Percentiles rank a stretch among this genome's conserved stretches.
phyloP scores from a whole-genome alignment of 1,140 invertebrate genomes.

The Leptonema lineaticorne region DNA sequence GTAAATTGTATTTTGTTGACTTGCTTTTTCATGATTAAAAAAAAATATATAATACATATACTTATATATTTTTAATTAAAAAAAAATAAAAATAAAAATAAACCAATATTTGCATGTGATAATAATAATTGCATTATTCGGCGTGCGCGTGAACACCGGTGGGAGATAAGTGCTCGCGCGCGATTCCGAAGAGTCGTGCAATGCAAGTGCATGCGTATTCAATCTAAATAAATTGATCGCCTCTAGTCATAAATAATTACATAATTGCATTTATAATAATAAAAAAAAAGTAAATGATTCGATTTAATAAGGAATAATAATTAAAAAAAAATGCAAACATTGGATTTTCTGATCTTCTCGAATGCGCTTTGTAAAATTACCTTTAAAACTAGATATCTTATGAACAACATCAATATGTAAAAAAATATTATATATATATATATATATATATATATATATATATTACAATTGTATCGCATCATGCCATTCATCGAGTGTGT shows the following conservation, averaged over 20 bases:
- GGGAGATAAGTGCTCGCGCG: too few species aligned
- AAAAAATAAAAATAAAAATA: not conserved
- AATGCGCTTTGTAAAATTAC: slow-evolving; percentile 41
- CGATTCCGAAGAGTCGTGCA: too few species aligned
- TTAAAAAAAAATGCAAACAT: slow-evolving; percentile 33
- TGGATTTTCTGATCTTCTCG: slow-evolving; percentile 40
- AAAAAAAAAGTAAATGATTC: slow-evolving; percentile 4
- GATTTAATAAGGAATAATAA: too few species aligned
- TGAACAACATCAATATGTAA: slow-evolving; percentile 38
- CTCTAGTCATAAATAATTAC: slow-evolving; percentile 41
- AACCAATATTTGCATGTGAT: too few species aligned
- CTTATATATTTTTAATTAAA: slow-evolving; percentile 5
- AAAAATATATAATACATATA: not conserved
- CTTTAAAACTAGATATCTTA: slow-evolving; percentile 39
- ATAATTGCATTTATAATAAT: slow-evolving; percentile 31
- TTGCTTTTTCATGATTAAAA: slow-evolving; percentile 13
- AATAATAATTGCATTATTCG: too few species aligned
- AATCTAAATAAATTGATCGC: slow-evolving; percentile 33
- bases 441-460: too few species aligned
- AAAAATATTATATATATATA: too few species aligned
- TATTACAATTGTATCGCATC: slow-evolving; percentile 38
- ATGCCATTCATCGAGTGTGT: slow-evolving; percentile 41
- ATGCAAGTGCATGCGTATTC: not conserved
- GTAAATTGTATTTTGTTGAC: slow-evolving; percentile 3
- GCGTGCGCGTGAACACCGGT: too few species aligned